phyloP scores from a whole-genome alignment of 2,888 invertebrate species.

The Drosophila mercatorum region DNA sequence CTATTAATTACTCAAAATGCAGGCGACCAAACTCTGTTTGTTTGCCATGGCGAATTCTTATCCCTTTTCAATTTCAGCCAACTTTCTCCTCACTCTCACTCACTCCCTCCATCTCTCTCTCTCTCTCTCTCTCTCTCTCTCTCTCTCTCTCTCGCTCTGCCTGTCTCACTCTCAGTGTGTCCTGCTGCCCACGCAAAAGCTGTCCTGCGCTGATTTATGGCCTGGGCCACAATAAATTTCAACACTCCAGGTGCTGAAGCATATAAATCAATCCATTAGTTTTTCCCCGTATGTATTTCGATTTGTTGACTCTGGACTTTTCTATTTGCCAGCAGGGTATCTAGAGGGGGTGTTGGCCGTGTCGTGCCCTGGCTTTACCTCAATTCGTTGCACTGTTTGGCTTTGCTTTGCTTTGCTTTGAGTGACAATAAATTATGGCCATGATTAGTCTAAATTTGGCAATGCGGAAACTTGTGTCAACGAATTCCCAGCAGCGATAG shows the following conservation, averaged over 20 bases:
- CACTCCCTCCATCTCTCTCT: neutral
- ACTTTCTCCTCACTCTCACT: constrained; percentile 20
- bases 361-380: constrained; percentile 13
- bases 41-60: constrained; percentile 74
- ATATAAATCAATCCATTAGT: constrained; percentile 84
- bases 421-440: constrained; percentile 80
- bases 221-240: constrained; percentile 82
- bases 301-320: constrained; percentile 68
- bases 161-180: neutral
- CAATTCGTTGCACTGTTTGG: constrained; percentile 70
- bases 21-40: constrained; percentile 39
- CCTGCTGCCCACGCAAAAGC: constrained; percentile 46
- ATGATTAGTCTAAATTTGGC: constrained; percentile 78
- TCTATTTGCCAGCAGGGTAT: constrained; percentile 46
- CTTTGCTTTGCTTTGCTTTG: constrained; percentile 49
- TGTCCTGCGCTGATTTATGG: constrained; percentile 79
- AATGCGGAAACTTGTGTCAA: constrained; percentile 56
- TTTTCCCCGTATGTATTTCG: constrained; percentile 79
- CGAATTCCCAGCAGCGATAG: constrained; percentile 26
- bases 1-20: constrained; percentile 79
- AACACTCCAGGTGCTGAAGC: constrained; percentile 82
- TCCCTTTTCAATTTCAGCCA: constrained; percentile 70
- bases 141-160: neutral
- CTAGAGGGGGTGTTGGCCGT: constrained; percentile 4
- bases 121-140: constrained; percentile 1